A percentile compares a stretch with the other conserved stretches of the same genome.
Conservation (phyloP, 1,140 invertebrate species). For the Eumaeus atala region DNA sequence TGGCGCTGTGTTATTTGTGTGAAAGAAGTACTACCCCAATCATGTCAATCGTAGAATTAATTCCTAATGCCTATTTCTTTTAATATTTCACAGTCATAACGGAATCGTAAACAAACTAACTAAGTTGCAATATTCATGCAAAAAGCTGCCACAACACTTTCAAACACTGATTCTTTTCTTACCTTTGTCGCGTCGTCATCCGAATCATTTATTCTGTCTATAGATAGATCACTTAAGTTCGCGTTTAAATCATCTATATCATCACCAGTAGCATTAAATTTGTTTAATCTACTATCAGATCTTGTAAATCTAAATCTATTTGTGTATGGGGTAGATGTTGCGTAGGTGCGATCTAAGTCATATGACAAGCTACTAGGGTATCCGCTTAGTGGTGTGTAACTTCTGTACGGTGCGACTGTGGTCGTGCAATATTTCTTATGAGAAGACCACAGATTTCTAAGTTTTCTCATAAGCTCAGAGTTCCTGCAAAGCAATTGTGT, state of each 20-base stretch:
- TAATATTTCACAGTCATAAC: too few species aligned
- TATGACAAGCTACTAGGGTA: conserved; percentile 57
- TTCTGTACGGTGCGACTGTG: conserved; percentile 50
- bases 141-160: neutral
- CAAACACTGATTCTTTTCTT: conserved; percentile 22
- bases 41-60: too few species aligned
- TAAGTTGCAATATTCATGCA: too few species aligned
- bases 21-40: too few species aligned
- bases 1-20: too few species aligned
- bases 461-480: conserved; percentile 75
- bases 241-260: conserved; percentile 41
- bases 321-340: conserved; percentile 51
- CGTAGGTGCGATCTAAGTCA: conserved; percentile 58
- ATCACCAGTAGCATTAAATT: conserved; percentile 23
- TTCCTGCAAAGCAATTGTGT: conserved; percentile 75
- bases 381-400: conserved; percentile 56
- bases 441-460: conserved; percentile 75
- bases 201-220: conserved; percentile 52
- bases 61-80: too few species aligned
- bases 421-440: conserved; percentile 74
- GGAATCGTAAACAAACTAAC: too few species aligned
- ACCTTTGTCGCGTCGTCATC: conserved; percentile 60
- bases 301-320: conserved; percentile 47
- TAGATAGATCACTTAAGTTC: conserved; percentile 52
- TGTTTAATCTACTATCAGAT: conserved; percentile 25